A percentile compares a stretch with the other conserved stretches of the same genome.
phyloP scores from a whole-genome alignment of 92 coral and sea anemone species.

The Nematostella vectensis region DNA sequence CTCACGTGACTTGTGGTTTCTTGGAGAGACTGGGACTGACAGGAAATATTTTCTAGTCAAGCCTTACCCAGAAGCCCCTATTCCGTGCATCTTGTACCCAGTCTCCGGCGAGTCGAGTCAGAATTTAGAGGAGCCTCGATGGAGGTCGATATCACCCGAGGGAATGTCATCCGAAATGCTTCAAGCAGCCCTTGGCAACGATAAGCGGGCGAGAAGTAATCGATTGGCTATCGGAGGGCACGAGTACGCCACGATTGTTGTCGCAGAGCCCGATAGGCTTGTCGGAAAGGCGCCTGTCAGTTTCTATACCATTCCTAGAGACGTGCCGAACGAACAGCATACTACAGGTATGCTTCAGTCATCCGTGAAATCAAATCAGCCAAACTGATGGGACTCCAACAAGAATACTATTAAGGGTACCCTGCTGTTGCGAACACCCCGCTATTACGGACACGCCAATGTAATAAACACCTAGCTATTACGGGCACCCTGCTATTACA shows the following conservation, averaged over 20 bases:
- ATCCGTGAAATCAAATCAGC: too few species aligned
- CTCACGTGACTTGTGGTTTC: conserved; percentile 88
- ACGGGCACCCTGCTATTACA: too few species aligned
- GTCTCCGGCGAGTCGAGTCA: conserved; percentile 38
- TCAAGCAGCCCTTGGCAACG: conserved; percentile 49
- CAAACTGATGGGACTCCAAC: too few species aligned
- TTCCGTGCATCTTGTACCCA: conserved; percentile 79
- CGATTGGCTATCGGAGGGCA: conserved; percentile 65
- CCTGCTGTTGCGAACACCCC: too few species aligned
- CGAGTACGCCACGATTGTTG: conserved; percentile 72
- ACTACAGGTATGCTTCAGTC: too few species aligned
- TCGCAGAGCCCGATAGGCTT: conserved; percentile 71
- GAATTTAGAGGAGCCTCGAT: conserved; percentile 25
- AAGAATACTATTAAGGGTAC: too few species aligned
- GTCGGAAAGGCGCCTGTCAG: conserved; percentile 74
- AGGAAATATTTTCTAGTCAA: conserved; percentile 74
- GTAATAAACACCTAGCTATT: too few species aligned
- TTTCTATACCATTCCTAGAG: conserved; percentile 61
- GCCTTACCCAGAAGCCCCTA: conserved; percentile 78
- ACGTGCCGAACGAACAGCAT: not conserved
- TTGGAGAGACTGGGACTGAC: conserved; percentile 92
- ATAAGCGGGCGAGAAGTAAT: conserved; percentile 59
- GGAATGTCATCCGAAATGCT: conserved; percentile 48
- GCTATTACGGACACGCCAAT: too few species aligned
- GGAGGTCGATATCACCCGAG: conserved; percentile 76